A percentile compares a stretch with the other conserved stretches of the same genome.
Evolutionary conservation across 2,797 vertebrate species (phyloP).

Genomic region (Spinus pinus): DNA sequence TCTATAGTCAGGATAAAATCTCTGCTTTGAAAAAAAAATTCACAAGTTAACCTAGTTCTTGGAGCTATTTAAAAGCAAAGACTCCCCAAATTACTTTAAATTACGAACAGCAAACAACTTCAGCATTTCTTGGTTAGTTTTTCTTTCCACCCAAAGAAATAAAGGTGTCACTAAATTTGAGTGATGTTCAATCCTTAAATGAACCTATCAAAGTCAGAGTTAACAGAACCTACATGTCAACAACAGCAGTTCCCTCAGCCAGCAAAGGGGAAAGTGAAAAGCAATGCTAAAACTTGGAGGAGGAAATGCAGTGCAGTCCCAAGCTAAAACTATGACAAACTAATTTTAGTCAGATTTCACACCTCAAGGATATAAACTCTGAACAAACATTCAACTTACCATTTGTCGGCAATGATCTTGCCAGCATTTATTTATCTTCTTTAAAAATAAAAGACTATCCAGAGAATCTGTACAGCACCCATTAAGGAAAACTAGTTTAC

Average conservation of each 20-base stretch:
- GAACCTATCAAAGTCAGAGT: not conserved
- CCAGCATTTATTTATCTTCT: slow-evolving; percentile 78
- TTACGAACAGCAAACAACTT: not conserved
- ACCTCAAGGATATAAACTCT: not conserved
- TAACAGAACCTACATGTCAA: not conserved
- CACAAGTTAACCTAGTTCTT: not conserved
- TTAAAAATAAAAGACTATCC: slow-evolving; percentile 87
- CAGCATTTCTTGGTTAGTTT: not conserved
- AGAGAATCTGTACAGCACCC: slow-evolving; percentile 85
- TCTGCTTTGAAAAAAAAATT: not conserved
- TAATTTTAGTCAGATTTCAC: not conserved
- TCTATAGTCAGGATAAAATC: not conserved
- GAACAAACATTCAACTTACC: slow-evolving; percentile 65
- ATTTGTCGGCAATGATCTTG: slow-evolving; percentile 83
- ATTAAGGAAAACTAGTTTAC: slow-evolving; percentile 69
- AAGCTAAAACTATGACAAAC: not conserved
- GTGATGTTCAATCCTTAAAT: not conserved
- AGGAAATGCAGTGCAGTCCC: not conserved
- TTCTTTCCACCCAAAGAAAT: not conserved
- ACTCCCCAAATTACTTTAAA: not conserved
- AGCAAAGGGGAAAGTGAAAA: not conserved
- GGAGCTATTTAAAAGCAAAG: not conserved
- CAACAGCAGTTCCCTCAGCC: not conserved
- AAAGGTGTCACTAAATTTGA: not conserved
- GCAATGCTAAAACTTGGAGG: not conserved